These are phyloP conservation scores for Linhomoeus sp. DNA, from an alignment of 2,888 invertebrate species.

Conservation along the genomic window DNA sequence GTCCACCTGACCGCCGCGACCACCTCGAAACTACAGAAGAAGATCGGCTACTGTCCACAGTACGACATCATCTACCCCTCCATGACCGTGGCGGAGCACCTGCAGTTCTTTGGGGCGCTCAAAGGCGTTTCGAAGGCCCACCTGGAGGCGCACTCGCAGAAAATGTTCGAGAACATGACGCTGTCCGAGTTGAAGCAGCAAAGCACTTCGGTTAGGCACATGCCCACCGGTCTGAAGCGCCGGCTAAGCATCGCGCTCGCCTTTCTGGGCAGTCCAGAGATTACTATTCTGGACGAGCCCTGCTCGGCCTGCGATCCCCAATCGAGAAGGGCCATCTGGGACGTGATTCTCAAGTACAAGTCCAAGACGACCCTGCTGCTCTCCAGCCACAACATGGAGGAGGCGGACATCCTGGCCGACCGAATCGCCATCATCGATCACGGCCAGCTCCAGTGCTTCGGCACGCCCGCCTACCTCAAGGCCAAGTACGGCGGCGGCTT, in stretches of 20 bases:
- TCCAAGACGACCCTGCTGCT: slow-evolving; percentile 40
- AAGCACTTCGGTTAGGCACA: slow-evolving; percentile 38
- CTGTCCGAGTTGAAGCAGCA: not conserved
- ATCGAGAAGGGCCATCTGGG: slow-evolving; percentile 59
- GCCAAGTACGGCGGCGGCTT: not conserved
- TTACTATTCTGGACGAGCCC: slow-evolving; percentile 62
- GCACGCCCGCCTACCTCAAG: slow-evolving; percentile 62
- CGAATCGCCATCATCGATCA: slow-evolving; percentile 64
- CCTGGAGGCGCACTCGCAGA: not conserved
- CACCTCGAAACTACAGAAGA: no score
- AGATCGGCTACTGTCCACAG: slow-evolving; percentile 4
- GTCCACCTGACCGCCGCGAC: not conserved
- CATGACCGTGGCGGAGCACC: slow-evolving; percentile 5
- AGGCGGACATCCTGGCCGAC: slow-evolving; percentile 66
- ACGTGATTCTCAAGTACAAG: slow-evolving; percentile 49
- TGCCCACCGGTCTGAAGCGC: slow-evolving; percentile 67
- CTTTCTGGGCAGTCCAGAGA: slow-evolving; percentile 61
- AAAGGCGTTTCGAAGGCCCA: no score
- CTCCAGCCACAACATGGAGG: slow-evolving; percentile 74
- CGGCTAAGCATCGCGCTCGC: slow-evolving; percentile 60
- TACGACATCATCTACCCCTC: slow-evolving; percentile 6
- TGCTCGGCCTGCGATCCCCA: slow-evolving; percentile 67
- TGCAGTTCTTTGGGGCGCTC: slow-evolving; percentile 3
- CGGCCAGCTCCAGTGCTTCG: slow-evolving; percentile 57
- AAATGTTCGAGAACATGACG: not conserved